Percentiles rank a stretch among this genome's conserved stretches.
Evolutionary conservation across 2,113 vertebrate genomes (phyloP).

Genomic region (Pachypanchax playfairii): DNA sequence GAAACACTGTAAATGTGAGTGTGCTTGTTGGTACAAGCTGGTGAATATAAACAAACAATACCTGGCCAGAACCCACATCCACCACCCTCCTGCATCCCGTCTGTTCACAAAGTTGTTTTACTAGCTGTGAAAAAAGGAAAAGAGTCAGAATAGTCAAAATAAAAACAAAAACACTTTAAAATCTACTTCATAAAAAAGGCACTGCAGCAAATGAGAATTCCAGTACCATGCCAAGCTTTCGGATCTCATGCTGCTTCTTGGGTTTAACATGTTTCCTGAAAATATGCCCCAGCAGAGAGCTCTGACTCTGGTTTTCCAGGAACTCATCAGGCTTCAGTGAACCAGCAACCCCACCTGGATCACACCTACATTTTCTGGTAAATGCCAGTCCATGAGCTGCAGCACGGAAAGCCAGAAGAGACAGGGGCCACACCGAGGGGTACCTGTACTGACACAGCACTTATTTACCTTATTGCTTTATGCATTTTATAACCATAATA

Average conservation of each 20-base stretch:
- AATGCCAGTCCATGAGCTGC: conserved; percentile 82
- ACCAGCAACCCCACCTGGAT: neutral
- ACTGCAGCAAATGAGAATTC: neutral
- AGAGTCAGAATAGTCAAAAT: neutral
- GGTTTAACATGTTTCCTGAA: conserved; percentile 92
- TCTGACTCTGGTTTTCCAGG: conserved; percentile 84
- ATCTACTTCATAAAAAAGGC: neutral
- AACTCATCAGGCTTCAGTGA: conserved; percentile 79
- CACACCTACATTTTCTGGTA: conserved; percentile 63
- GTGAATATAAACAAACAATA: conserved; percentile 40
- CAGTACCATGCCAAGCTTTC: conserved; percentile 82
- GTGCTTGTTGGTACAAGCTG: neutral
- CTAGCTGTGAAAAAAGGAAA: conserved; percentile 76
- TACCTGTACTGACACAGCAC: conserved; percentile 70
- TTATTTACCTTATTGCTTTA: neutral
- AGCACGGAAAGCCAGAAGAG: conserved; percentile 86
- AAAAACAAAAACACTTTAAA: neutral
- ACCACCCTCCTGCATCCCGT: conserved; percentile 82
- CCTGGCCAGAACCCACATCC: conserved; percentile 94
- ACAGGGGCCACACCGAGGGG: conserved; percentile 87
- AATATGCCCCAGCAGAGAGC: conserved; percentile 82
- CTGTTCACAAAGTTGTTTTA: conserved; percentile 83
- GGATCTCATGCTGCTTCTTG: conserved; percentile 95
- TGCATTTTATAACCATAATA: too few relatives aligned
- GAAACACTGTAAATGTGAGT: neutral